Conservation (phyloP, 1,140 invertebrate species). For the Drosophila fuyamai region DNA sequence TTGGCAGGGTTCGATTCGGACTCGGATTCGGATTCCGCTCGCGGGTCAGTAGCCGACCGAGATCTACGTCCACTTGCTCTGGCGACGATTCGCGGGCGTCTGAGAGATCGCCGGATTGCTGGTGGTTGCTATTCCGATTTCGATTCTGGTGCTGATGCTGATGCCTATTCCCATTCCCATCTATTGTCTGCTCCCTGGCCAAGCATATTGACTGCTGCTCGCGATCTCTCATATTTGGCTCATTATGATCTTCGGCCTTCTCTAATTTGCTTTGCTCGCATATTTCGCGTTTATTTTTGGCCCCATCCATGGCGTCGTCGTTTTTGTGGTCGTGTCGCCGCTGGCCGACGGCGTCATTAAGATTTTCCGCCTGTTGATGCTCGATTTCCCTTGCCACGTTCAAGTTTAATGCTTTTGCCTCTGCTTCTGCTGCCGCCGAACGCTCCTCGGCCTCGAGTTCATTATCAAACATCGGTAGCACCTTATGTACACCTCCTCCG, state of each 20-base stretch:
- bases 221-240: constrained; percentile 74
- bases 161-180: constrained; percentile 15
- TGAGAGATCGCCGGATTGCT: constrained; percentile 54
- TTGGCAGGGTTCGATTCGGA: constrained; percentile 45
- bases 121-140: constrained; percentile 51
- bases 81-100: constrained; percentile 81
- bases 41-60: constrained; percentile 36
- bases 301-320: constrained; percentile 74
- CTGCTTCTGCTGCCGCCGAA: neutral
- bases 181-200: constrained; percentile 72
- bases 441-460: constrained; percentile 60
- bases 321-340: constrained; percentile 57
- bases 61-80: constrained; percentile 62
- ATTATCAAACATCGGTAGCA: constrained; percentile 63
- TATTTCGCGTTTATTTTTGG: constrained; percentile 80
- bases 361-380: constrained; percentile 83
- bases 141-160: constrained; percentile 11
- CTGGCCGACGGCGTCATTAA: constrained; percentile 75
- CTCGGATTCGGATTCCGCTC: constrained; percentile 38
- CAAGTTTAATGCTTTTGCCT: constrained; percentile 67
- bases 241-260: constrained; percentile 69
- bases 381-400: constrained; percentile 78
- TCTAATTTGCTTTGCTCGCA: constrained; percentile 82
- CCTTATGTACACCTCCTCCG: constrained; percentile 41
- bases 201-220: constrained; percentile 79